Evolutionary conservation across 2,888 invertebrate genomes (phyloP).

Genomic region (Drosophila eohydei): DNA sequence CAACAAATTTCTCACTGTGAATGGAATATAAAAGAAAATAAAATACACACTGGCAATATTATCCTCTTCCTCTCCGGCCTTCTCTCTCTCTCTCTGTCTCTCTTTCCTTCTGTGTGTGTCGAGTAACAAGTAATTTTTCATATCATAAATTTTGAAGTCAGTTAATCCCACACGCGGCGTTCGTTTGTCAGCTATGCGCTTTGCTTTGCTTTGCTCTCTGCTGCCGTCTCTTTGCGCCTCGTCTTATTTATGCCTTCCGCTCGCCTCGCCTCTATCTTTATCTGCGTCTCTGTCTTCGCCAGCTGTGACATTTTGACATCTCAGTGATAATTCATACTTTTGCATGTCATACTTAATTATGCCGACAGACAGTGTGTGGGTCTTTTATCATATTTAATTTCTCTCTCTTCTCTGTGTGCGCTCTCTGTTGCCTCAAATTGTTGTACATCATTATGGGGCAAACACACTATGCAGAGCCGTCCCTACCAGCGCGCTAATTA

Average conservation of each 20-base stretch:
- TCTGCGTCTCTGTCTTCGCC: conserved; percentile 67
- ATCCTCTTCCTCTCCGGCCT: conserved; percentile 1
- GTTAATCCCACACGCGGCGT: conserved; percentile 83
- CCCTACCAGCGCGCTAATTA: conserved; percentile 60
- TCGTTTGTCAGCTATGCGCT: conserved; percentile 55
- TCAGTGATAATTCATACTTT: conserved; percentile 84
- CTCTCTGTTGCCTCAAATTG: conserved; percentile 28
- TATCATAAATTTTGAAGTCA: conserved; percentile 82
- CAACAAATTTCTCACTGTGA: conserved; percentile 62
- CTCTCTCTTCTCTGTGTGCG: conserved; percentile 4
- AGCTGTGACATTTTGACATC: conserved; percentile 82
- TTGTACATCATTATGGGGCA: conserved; percentile 67
- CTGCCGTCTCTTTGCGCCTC: conserved; percentile 25
- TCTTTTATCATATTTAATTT: conserved; percentile 79
- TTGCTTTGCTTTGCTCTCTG: conserved; percentile 17
- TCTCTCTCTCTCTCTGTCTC: conserved; percentile 11
- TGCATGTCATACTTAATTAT: conserved; percentile 84
- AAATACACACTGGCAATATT: conserved; percentile 60
- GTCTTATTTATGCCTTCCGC: conserved; percentile 64
- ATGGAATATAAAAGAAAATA: conserved; percentile 46
- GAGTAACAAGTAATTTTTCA: conserved; percentile 80
- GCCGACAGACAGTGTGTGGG: conserved; percentile 78
- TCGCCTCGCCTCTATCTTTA: conserved; percentile 53
- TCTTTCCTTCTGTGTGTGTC: conserved; percentile 34
- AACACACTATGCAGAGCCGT: conserved; percentile 19